These are phyloP conservation scores for Gopherus flavomarginatus DNA, from an alignment of 2,113 vertebrate genomes.

Conservation along the genomic window DNA sequence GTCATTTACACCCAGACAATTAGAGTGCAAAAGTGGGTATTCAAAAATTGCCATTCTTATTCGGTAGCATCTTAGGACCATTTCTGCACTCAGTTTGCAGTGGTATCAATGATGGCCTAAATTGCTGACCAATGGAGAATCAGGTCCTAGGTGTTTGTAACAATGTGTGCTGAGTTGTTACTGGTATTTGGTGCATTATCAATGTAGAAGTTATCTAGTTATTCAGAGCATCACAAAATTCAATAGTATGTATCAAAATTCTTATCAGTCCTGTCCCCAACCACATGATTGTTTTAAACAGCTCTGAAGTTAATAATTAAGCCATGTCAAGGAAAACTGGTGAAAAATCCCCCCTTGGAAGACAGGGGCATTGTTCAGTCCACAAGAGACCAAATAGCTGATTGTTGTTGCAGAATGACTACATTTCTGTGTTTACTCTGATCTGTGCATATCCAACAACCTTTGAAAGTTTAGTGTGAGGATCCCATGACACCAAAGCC, in stretches of 20 bases:
- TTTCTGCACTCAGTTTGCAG: neutral
- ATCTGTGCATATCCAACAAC: neutral
- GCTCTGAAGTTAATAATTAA: neutral
- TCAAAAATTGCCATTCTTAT: neutral
- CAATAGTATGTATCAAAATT: neutral
- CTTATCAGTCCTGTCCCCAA: neutral
- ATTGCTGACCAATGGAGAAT: neutral
- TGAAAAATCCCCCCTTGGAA: neutral
- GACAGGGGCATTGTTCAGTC: neutral
- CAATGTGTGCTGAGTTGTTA: rapidly evolving
- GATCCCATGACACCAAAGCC: neutral
- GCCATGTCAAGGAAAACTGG: neutral
- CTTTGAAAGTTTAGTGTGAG: neutral
- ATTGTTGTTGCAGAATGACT: neutral
- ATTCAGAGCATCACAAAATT: neutral
- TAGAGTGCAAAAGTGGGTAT: neutral
- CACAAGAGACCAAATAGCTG: neutral
- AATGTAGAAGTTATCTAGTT: neutral
- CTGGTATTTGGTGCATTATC: neutral
- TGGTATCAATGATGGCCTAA: neutral
- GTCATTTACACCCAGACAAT: neutral
- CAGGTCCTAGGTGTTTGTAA: neutral
- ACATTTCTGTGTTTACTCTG: neutral
- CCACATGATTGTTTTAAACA: neutral
- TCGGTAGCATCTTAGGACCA: neutral